phyloP scores from a whole-genome alignment of 2,797 vertebrate genomes.

The Tympanoctomys barrerae region DNA sequence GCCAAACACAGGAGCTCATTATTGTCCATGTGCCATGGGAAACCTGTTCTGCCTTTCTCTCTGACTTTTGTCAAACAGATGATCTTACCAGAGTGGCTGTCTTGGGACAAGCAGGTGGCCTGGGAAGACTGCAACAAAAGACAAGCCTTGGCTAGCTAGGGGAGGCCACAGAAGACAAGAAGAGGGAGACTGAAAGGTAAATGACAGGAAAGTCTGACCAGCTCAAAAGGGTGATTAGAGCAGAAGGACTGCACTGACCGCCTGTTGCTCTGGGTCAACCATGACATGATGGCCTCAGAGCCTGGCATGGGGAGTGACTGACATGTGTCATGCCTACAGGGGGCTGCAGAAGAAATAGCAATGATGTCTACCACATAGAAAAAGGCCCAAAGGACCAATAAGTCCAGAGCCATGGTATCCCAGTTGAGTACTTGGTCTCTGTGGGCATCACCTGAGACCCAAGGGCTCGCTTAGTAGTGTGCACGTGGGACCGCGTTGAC shows the following conservation, averaged over 20 bases:
- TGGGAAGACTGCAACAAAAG: background rate
- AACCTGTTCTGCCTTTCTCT: background rate
- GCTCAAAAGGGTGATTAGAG: background rate
- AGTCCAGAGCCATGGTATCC: background rate
- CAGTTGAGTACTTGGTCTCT: background rate
- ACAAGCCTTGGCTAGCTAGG: background rate
- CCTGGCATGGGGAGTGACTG: background rate
- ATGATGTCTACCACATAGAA: background rate
- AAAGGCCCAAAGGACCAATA: background rate
- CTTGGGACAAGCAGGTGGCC: too few species aligned
- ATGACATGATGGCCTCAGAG: background rate
- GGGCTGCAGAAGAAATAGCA: background rate
- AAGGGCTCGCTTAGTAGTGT: background rate
- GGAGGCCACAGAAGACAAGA: background rate
- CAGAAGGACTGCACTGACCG: fast-evolving
- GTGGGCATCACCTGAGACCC: background rate
- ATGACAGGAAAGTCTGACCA: background rate
- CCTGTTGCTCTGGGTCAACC: background rate
- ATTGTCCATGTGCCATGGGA: background rate
- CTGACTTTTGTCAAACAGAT: background rate
- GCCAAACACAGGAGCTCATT: background rate
- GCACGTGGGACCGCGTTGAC: background rate
- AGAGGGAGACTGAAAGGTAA: background rate
- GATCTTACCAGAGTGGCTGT: too few species aligned
- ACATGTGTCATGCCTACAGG: background rate